Evolutionary conservation across 1,140 invertebrate genomes (phyloP).

Genomic region (Colletes latitarsis): DNA sequence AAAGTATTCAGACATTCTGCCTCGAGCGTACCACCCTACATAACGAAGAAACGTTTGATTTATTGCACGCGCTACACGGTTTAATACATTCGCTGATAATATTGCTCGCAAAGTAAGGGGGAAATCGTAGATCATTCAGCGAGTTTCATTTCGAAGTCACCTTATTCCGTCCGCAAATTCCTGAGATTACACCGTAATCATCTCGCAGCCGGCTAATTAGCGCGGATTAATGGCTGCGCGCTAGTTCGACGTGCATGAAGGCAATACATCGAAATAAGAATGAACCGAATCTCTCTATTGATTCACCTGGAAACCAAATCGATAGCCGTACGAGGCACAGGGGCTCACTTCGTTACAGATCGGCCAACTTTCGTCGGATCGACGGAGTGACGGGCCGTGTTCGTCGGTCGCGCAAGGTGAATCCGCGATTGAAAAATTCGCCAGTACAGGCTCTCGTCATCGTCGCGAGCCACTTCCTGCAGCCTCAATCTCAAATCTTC

Average conservation of each 20-base stretch:
- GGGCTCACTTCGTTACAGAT: conserved; percentile 75
- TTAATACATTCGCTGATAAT: too few species aligned
- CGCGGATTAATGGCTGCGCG: conserved; percentile 2
- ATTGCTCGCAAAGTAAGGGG: too few species aligned
- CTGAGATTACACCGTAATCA: conserved; percentile 6
- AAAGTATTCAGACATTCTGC: too few species aligned
- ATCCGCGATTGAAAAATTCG: conserved; percentile 23
- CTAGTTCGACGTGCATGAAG: conserved; percentile 14
- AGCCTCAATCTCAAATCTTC: background rate
- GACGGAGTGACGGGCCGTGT: conserved; percentile 34
- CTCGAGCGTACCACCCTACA: too few species aligned
- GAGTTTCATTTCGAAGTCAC: background rate
- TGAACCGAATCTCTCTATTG: conserved; percentile 73
- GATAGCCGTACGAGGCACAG: conserved; percentile 77
- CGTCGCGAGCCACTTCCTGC: background rate
- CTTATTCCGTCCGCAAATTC: background rate
- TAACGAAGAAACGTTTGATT: too few species aligned
- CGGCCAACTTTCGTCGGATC: conserved; percentile 63
- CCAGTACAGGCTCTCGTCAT: conserved; percentile 15
- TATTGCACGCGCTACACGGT: too few species aligned
- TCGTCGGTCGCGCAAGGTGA: conserved; percentile 26
- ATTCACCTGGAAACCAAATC: conserved; percentile 76
- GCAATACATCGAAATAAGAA: conserved; percentile 54
- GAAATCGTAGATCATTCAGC: background rate
- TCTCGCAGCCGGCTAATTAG: conserved; percentile 14